Base-by-base conservation (phyloP, 2,797 vertebrate genomes). In the Aphelocoma californica region DNA sequence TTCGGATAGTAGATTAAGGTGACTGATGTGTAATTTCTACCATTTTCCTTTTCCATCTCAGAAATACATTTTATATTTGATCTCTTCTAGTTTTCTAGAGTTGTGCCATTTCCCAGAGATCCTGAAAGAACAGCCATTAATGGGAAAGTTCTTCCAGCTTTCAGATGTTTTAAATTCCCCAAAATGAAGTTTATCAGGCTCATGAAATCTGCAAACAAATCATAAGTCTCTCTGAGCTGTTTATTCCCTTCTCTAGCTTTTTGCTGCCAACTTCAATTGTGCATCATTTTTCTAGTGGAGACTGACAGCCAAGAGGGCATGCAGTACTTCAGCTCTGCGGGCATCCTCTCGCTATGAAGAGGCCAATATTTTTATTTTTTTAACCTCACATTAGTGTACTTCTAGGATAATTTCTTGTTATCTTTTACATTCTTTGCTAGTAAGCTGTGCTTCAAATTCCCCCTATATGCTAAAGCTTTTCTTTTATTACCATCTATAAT, bases 341-440 rank as follows among this genome's bases (percentile, higher is more conserved):
- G 12, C 19, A 72, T 40, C 8, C 18, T 60, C 16, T 56, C 11
- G n/a, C 23, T 87, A 10, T 21, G 13, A 54, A 74, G 13, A 75
- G 21, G 14, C 8, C 5, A 65, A 25, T 2, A 10, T 29, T 61
- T 61, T 53, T 0, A 14, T 9, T 24, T 4, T 72, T 64, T 56
- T 26, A 14, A 5, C 5, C 18, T 70, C 9, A 29, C 0, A 0
- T 16, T 88, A 38, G 5, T 36, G 24, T 50, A 18, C 10, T 71
- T 86, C 32, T 56, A 54, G 14, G 20, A 47, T 36, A 14, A 47
- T 72, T 78, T 74, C n/a, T 67, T 70, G 14, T 62, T 79, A 34
- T 11, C 1, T 48, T 81, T 67, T 54, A 11, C 5, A 2, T 54
- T 65, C 8, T 86, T 72, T 72, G 14, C 28, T 75, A n/a, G 17